Evolutionary conservation across 2,113 vertebrate species (phyloP).

Genomic region (Shinisaurus crocodilurus): DNA sequence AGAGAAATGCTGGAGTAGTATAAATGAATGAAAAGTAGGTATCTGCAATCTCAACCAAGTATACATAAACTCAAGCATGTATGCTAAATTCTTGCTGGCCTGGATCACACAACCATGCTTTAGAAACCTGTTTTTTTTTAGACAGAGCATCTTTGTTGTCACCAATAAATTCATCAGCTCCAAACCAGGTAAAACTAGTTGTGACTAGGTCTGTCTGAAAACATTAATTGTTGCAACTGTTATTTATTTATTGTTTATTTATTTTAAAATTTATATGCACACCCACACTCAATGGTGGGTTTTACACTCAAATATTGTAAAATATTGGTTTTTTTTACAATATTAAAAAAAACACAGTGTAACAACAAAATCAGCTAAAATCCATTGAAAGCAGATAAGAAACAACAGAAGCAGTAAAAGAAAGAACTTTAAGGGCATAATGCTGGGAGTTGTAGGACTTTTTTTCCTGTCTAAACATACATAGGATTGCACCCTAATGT

Average conservation of each 20-base stretch:
- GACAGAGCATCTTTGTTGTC: not conserved
- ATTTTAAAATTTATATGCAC: not conserved
- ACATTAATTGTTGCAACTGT: not conserved
- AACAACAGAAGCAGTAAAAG: not conserved
- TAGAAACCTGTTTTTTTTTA: not conserved
- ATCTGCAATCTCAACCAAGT: not conserved
- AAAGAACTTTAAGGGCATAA: not conserved
- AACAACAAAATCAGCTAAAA: not conserved
- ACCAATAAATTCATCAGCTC: not conserved
- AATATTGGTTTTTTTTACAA: too few species aligned
- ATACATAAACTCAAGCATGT: not conserved
- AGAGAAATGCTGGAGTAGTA: not conserved
- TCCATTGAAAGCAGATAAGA: not conserved
- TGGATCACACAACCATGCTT: not conserved
- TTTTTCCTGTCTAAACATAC: too few species aligned
- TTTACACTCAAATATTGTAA: too few species aligned
- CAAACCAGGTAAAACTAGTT: not conserved
- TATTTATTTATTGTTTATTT: not conserved
- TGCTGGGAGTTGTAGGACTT: too few species aligned
- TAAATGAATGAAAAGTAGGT: not conserved
- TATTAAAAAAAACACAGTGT: not conserved
- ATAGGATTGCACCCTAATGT: too few species aligned
- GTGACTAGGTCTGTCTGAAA: not conserved
- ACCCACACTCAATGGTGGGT: too few species aligned
- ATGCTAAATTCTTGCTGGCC: not conserved